phyloP scores from a whole-genome alignment of 2,888 invertebrate genomes.

The Apodemia hepburni region DNA sequence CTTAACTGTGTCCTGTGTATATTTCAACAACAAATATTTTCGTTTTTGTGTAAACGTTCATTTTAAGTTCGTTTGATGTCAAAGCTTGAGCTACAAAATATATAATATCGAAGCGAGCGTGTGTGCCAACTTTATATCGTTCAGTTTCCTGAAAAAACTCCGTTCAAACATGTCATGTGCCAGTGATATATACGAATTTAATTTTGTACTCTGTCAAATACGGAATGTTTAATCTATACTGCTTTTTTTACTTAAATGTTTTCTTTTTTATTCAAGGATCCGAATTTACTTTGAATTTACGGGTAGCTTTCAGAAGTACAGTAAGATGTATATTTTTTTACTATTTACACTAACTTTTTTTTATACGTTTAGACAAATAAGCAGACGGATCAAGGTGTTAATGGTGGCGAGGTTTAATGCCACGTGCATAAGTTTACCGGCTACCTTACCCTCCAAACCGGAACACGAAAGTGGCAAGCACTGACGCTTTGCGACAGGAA shows the following conservation, averaged over 20 bases:
- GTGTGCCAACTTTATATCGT: neutral
- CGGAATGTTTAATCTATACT: neutral
- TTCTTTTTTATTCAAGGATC: neutral
- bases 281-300: neutral
- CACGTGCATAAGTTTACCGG: too few species aligned
- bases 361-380: too few species aligned
- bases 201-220: neutral
- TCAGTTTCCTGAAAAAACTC: constrained; percentile 3
- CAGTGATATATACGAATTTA: neutral
- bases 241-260: neutral
- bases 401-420: too few species aligned
- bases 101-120: neutral
- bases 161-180: neutral
- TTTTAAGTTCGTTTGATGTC: constrained; percentile 1
- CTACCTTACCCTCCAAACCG: too few species aligned
- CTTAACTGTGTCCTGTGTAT: neutral
- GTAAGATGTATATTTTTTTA: too few species aligned
- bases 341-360: too few species aligned
- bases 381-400: too few species aligned
- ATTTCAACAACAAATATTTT: constrained; percentile 7
- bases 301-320: too few species aligned
- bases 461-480: too few species aligned
- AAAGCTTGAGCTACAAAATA: neutral
- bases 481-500: too few species aligned
- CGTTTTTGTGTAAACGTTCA: too few species aligned